Evolutionary conservation across 2,888 invertebrate species (phyloP).

Genomic region (Bimastos eiseni): DNA sequence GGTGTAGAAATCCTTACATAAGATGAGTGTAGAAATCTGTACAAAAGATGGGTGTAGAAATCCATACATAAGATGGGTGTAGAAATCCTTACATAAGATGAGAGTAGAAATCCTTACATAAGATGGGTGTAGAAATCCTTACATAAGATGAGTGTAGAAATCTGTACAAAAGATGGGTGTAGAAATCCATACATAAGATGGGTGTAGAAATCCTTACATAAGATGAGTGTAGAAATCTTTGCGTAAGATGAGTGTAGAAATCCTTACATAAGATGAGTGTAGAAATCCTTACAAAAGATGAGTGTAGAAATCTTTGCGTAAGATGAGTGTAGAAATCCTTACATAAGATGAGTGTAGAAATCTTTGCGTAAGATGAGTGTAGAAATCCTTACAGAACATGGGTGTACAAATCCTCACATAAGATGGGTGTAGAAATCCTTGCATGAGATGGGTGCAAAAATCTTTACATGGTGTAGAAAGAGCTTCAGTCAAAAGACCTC

Average conservation of each 20-base stretch:
- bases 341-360: neutral
- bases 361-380: too few species aligned
- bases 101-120: too few species aligned
- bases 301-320: too few species aligned
- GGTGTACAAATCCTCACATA: too few species aligned
- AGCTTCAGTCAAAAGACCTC: neutral
- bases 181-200: neutral
- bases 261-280: too few species aligned
- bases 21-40: neutral
- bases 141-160: neutral
- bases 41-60: neutral
- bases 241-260: neutral
- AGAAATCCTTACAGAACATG: too few species aligned
- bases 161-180: too few species aligned
- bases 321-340: neutral
- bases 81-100: neutral
- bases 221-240: neutral
- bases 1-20: too few species aligned
- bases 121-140: neutral
- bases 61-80: too few species aligned
- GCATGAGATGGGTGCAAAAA: too few species aligned
- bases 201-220: too few species aligned
- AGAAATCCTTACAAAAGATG: neutral
- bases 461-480: neutral
- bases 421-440: neutral